Conservation (phyloP, 2,113 vertebrate genomes). For the Dipodomys spectabilis region DNA sequence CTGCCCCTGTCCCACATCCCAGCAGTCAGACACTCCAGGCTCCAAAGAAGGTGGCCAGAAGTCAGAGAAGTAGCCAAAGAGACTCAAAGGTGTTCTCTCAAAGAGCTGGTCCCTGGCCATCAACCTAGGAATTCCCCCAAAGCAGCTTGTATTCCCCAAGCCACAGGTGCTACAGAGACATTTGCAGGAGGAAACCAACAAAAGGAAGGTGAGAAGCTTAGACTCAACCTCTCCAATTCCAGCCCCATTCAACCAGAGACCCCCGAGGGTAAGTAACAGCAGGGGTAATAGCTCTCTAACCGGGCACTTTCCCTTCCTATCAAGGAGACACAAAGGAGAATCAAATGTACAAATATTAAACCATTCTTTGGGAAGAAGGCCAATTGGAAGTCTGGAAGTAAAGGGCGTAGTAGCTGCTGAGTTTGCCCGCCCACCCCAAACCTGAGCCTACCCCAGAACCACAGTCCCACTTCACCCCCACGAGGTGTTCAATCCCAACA, state of each 20-base stretch:
- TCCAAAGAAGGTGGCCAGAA: background rate
- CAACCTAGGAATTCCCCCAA: conserved; percentile 23
- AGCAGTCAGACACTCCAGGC: background rate
- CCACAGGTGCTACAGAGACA: background rate
- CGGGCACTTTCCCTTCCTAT: background rate
- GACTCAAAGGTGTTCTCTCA: background rate
- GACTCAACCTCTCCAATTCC: background rate
- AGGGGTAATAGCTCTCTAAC: background rate
- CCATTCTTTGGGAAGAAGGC: background rate
- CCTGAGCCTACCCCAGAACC: background rate
- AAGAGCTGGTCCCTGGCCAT: background rate
- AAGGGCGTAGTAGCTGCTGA: background rate
- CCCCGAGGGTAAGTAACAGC: background rate
- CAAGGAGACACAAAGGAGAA: conserved; percentile 3
- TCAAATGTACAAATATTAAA: background rate
- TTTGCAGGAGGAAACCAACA: background rate
- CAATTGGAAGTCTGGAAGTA: conserved; percentile 46
- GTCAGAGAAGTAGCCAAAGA: background rate
- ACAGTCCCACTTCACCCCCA: background rate
- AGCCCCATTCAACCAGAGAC: background rate
- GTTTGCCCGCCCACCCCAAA: background rate
- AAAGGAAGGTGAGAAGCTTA: background rate
- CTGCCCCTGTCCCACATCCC: background rate
- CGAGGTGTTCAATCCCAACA: background rate
- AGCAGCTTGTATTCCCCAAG: background rate